Conservation (phyloP, 2,888 invertebrate genomes). For the Hemaris fuciformis region DNA sequence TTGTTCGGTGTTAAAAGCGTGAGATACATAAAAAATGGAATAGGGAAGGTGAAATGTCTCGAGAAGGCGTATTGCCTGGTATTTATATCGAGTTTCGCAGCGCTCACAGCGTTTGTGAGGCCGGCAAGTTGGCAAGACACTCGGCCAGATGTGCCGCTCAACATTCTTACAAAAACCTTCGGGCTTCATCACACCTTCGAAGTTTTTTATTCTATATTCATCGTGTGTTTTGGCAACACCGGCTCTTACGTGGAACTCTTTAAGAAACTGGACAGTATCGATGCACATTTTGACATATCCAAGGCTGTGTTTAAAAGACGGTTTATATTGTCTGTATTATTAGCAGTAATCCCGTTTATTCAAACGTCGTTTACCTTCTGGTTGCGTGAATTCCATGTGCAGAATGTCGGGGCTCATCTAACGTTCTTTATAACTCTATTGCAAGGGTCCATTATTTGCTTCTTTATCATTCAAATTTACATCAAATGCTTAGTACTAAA, state of each 20-base stretch:
- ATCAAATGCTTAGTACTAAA: conserved; percentile 42
- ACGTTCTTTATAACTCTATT: conserved; percentile 42
- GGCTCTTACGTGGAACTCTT: conserved; percentile 41
- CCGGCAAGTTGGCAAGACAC: conserved; percentile 46
- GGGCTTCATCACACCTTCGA: conserved; percentile 38
- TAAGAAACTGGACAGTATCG: conserved; percentile 41
- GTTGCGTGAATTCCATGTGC: conserved; percentile 36
- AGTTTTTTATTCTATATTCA: conserved; percentile 39
- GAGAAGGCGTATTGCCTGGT: conserved; percentile 41
- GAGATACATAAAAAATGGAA: conserved; percentile 31
- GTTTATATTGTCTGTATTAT: conserved; percentile 30
- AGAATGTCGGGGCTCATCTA: conserved; percentile 38
- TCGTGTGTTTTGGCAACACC: conserved; percentile 39
- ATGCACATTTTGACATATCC: conserved; percentile 37
- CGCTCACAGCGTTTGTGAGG: conserved; percentile 26
- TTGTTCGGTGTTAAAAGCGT: conserved; percentile 47
- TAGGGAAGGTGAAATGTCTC: conserved; percentile 27
- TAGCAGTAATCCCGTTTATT: conserved; percentile 33
- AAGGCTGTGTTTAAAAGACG: conserved; percentile 35
- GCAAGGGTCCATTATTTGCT: conserved; percentile 48
- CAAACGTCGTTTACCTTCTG: conserved; percentile 30
- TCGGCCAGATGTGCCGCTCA: conserved; percentile 47
- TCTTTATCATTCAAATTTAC: conserved; percentile 43
- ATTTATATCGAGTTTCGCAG: conserved; percentile 29
- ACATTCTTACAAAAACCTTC: conserved; percentile 47